Percentiles rank a stretch among this genome's conserved stretches.
Evolutionary conservation across 23 tunicate genomes (phyloP).

Genomic region (Clavelina lepadiformis): DNA sequence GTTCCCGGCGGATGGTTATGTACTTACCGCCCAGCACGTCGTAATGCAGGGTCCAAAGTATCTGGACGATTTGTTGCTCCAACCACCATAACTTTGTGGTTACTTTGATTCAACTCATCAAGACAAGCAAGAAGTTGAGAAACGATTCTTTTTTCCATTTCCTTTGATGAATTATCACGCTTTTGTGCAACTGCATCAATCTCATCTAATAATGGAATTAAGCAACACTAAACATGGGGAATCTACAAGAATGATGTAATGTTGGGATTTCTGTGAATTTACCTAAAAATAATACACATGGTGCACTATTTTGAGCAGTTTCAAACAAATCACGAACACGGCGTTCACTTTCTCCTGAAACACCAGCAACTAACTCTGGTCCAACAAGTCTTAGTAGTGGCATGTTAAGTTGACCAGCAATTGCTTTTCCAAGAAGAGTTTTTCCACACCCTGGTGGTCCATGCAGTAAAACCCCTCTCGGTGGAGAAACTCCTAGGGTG

Average conservation of each 20-base stretch:
- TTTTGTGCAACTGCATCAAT: constrained; percentile 70
- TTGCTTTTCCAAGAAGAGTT: constrained; percentile 64
- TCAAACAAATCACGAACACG: constrained; percentile 72
- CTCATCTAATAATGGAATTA: constrained; percentile 52
- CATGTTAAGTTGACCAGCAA: constrained; percentile 70
- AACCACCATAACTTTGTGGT: constrained; percentile 65
- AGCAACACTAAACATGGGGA: not conserved
- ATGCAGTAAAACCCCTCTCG: constrained; percentile 76
- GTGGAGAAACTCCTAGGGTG: constrained; percentile 79
- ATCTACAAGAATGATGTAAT: not conserved
- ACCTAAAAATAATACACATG: constrained; percentile 85
- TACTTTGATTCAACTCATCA: constrained; percentile 48
- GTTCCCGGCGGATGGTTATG: no score
- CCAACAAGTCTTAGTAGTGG: constrained; percentile 68
- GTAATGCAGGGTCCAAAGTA: constrained; percentile 55
- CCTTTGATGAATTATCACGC: constrained; percentile 75
- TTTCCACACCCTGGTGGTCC: constrained; percentile 99
- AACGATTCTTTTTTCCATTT: constrained; percentile 73
- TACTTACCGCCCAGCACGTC: constrained; percentile 89
- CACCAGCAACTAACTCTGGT: constrained; percentile 68
- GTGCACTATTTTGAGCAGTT: constrained; percentile 46
- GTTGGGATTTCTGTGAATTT: no score
- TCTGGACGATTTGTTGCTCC: constrained; percentile 78
- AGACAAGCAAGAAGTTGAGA: constrained; percentile 67
- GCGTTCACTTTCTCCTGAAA: constrained; percentile 78